Evolutionary conservation across 1,140 invertebrate genomes (phyloP), one percentile per base, ranked within the genome.

Genomic region (Temnothorax nylanderi): DNA sequence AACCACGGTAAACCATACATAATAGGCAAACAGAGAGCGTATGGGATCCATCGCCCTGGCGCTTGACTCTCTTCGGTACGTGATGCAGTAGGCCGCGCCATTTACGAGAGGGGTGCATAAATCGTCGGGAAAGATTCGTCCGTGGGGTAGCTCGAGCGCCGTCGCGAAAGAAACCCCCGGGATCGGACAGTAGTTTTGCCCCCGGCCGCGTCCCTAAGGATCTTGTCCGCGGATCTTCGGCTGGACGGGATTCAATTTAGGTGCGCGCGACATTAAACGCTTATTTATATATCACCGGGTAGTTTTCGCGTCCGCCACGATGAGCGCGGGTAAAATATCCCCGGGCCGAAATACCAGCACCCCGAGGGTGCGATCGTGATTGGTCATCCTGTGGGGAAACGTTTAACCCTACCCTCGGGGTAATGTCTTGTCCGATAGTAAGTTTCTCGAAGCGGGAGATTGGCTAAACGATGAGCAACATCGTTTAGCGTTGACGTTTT

Each of bases 191-290:
- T 93, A 91, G 32, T 91, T 93, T 85, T 62, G 34, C 88, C 8
- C 34, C 32, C 3, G 21, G n/a, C 60, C 76, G 41, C 44, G 37
- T 88, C 90, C 86, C 82, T 71, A 67, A 87, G 85, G 80, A 88
- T 90, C 87, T 87, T 82, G 84, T 87, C 85, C 87, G 87, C 88
- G 86, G 89, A 90, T 93, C 91, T 85, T 92, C 90, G 92, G 88
- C 85, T 91, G 90, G 89, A 91, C 88, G 91, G 91, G 93, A 94
- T 94, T 94, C 93, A 93, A 94, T 94, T 94, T 93, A 87, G 90
- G 78, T 74, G 26, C 74, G 88, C 81, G 88, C 80, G 84, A 90
- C 88, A 91, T 93, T 94, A 92, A 92, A 91, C 90, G 87, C 90
- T 90, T 90, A 90, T 90, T 87, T 90, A 87, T 90, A 85, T 90